Conservation (phyloP, 1,140 invertebrate species). For the Vanessa atalanta region DNA sequence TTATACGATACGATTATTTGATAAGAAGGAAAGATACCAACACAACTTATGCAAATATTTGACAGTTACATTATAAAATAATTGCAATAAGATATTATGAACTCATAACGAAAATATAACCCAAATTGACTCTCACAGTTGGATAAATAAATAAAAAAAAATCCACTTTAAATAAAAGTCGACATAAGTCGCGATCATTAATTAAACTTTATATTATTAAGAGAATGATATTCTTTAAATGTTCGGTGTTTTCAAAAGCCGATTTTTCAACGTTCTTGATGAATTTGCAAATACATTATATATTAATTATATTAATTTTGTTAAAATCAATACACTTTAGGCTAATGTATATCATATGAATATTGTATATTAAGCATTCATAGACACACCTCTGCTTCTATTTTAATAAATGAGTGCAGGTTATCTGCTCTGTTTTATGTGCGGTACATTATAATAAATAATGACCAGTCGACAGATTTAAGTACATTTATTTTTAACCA, state of each 20-base stretch:
- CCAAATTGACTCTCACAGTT: neutral
- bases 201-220: neutral
- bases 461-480: constrained; percentile 68
- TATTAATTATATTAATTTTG: constrained; percentile 11
- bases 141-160: constrained; percentile 4
- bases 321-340: constrained; percentile 11
- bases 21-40: too few species aligned
- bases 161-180: neutral
- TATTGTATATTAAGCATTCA: neutral
- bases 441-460: constrained; percentile 66
- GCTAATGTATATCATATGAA: constrained; percentile 7
- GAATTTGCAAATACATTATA: constrained; percentile 1
- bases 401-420: constrained; percentile 34
- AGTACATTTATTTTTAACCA: constrained; percentile 63
- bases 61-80: too few species aligned
- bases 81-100: neutral
- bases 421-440: constrained; percentile 58
- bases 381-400: constrained; percentile 31
- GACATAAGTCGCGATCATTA: neutral
- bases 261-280: neutral
- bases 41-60: too few species aligned
- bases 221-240: neutral
- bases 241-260: neutral
- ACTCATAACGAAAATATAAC: neutral
- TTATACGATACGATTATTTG: too few species aligned